A percentile compares a stretch with the other conserved stretches of the same genome.
phyloP scores from a whole-genome alignment of 2,797 vertebrate species.

The Epinephelus malabaricus region DNA sequence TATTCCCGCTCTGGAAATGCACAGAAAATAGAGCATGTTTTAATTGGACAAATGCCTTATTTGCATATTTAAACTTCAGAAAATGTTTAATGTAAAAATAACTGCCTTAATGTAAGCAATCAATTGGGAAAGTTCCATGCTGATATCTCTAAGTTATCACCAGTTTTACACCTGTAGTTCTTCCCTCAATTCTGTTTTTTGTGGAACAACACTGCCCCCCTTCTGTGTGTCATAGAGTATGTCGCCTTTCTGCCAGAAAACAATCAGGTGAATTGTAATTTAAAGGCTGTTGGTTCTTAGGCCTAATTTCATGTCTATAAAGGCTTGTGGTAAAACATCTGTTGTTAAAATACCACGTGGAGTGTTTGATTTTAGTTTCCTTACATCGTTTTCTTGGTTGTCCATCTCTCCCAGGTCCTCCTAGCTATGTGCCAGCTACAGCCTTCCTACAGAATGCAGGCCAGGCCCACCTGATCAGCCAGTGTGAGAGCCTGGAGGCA shows the following conservation, averaged over 20 bases:
- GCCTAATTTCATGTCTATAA: not conserved
- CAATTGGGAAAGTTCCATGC: too few species aligned
- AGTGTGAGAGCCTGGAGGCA: conserved; percentile 95
- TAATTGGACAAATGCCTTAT: too few species aligned
- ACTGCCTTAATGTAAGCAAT: too few species aligned
- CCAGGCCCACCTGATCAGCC: conserved; percentile 96
- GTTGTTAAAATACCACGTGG: not conserved
- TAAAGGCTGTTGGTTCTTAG: not conserved
- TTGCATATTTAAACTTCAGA: too few species aligned
- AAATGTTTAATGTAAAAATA: too few species aligned
- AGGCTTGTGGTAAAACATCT: not conserved
- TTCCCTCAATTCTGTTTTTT: too few species aligned
- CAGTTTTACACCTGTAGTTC: too few species aligned
- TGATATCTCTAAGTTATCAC: too few species aligned
- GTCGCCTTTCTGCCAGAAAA: too few species aligned
- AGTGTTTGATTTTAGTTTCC: not conserved
- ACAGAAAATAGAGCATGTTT: too few species aligned
- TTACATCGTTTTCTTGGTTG: not conserved
- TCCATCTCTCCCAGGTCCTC: conserved; percentile 88
- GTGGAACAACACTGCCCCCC: not conserved
- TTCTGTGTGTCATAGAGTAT: not conserved
- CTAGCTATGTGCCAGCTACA: conserved; percentile 97
- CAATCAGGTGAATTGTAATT: not conserved
- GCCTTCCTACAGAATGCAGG: conserved; percentile 97
- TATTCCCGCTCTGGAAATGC: too few species aligned